Evolutionary conservation across 2,888 invertebrate species (phyloP), one percentile per base, ranked within the genome.

Genomic region (Rotaria sp.): DNA sequence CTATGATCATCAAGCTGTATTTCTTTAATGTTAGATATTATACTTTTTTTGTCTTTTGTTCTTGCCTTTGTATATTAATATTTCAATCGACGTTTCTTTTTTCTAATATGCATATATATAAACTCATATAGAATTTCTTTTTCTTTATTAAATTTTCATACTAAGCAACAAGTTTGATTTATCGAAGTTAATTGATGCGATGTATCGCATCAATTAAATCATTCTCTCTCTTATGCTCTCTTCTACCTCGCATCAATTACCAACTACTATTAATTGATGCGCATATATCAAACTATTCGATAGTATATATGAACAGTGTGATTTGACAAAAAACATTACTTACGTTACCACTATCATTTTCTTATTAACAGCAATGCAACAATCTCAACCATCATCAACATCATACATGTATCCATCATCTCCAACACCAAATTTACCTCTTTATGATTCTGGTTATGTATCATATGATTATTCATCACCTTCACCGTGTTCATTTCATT

Each of bases 381-480:
- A 35, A 67, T 67, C 67, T 30, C 35, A 67, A 21, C 8, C 67
- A 35, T 35, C 67, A 35, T 24, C 55, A 26, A 18, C 67, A 67
- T 35, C 67, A 30, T 67, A 67, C 4, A 67, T 67, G 67, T 67
- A 67, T 67, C 67, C 67, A 67, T 30, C 67, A 67, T 67, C 67
- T 10, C 67, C 67, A 21, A 67, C 67, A 21, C 30, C 35, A 21
- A 35, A 21, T 67, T 1, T 67, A 8, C 21, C 67, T 18, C 35
- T 35, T 21, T 67, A 67, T n/a, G 67, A 67, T 67, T 67, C 67
- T 3, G 67, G 35, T 67, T 67, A 67, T 21, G 13, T 38, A 67
- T 67, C 67, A 30, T 38, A 21, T 21, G 67, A 7, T n/a, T 67
- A 67, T 67, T 2, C 67, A 35, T 67, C 67, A 35, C 59, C 59